Conservation (phyloP, 1,140 invertebrate genomes). For the Trichonephila inaurata region DNA sequence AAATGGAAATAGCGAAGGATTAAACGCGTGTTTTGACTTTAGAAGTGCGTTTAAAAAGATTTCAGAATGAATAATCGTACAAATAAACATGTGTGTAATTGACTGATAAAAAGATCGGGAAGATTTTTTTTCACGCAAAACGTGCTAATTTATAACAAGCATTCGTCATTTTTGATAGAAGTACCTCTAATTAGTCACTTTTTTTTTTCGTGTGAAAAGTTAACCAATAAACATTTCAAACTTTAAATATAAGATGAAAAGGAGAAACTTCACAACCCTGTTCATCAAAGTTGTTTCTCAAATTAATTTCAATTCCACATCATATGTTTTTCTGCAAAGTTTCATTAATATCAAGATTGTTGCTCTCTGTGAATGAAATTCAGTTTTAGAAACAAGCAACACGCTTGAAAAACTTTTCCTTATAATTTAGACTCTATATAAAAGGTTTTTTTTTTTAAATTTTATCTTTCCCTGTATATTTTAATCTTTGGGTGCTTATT, state of each 20-base stretch:
- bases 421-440: too few relatives aligned
- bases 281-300: background rate
- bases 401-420: too few relatives aligned
- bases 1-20: slow-evolving; percentile 56
- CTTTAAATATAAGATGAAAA: background rate
- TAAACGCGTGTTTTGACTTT: slow-evolving; percentile 26
- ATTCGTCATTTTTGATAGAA: slow-evolving; percentile 7
- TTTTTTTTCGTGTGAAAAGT: background rate
- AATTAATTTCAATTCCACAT: background rate
- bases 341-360: too few relatives aligned
- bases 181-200: background rate
- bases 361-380: too few relatives aligned
- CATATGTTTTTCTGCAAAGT: background rate
- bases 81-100: slow-evolving; percentile 63
- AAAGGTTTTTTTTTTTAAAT: too few relatives aligned
- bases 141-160: slow-evolving; percentile 16
- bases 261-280: background rate
- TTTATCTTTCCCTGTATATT: too few relatives aligned
- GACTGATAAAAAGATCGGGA: slow-evolving; percentile 45
- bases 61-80: slow-evolving; percentile 43
- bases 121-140: background rate
- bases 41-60: slow-evolving; percentile 1
- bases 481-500: too few relatives aligned
- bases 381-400: too few relatives aligned
- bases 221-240: background rate